phyloP scores from a whole-genome alignment of 2,113 vertebrate genomes.

The Cathartes aura region DNA sequence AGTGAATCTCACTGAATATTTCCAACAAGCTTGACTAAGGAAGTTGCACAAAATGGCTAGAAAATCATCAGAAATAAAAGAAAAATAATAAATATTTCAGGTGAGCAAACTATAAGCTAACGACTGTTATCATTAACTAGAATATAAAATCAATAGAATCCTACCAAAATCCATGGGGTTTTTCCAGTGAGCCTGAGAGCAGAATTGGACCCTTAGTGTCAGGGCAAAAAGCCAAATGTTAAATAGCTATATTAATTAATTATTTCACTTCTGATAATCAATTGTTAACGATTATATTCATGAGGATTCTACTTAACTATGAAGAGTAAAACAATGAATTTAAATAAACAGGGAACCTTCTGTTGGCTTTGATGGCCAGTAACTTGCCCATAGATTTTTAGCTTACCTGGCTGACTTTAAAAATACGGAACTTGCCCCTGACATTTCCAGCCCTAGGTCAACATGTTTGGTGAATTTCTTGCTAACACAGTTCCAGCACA shows the following conservation, averaged over 20 bases:
- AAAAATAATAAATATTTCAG: background rate
- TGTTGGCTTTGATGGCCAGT: background rate
- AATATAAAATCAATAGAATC: background rate
- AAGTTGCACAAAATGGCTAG: background rate
- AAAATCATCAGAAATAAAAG: background rate
- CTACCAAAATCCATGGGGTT: background rate
- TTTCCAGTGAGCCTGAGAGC: background rate
- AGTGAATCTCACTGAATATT: background rate
- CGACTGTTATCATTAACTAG: background rate
- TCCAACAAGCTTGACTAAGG: background rate
- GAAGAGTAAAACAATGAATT: background rate
- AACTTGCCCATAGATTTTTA: background rate
- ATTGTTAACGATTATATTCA: background rate
- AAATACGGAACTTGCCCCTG: background rate
- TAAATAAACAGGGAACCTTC: background rate
- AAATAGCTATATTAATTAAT: background rate
- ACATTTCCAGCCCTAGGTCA: background rate
- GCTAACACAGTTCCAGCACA: background rate
- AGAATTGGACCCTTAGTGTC: background rate
- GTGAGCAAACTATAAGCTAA: background rate
- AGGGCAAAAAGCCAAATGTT: background rate
- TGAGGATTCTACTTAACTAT: background rate
- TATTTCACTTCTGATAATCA: background rate
- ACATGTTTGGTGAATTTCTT: background rate
- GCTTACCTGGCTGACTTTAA: background rate